Base-by-base conservation (phyloP, 2,797 vertebrate species). In the Novumbra hubbsi region DNA sequence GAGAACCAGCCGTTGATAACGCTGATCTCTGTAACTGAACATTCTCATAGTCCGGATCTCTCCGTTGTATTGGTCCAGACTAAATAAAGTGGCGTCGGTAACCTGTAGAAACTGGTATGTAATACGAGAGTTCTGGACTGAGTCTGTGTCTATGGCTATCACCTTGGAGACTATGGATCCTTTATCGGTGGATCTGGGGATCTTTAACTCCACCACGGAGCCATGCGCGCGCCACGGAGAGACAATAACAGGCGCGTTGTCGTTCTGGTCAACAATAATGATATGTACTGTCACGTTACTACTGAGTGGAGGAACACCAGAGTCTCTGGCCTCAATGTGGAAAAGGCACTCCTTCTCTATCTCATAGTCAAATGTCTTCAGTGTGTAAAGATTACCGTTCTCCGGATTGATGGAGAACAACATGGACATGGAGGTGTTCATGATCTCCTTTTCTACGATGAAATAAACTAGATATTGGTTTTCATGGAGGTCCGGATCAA, bases 291-390 rank as follows among this genome's bases (percentile, higher is more conserved):
- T 86, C 16, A 81, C 73, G 27, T 85, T 86, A 74, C 78, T 87
- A 68, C 79, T 84, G 65, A 86, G 83, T 0, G 84, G 78, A 77
- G 81, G 86, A 27, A 80, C 72, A 62, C 88, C 85, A 66, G 81
- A 84, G 73, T 89, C 83, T 79, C 81, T 84, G 67, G 82, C 84
- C 72, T 88, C 83, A 27, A 86, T 78, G 69, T 87, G 85, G 50
- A 88, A 85, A 41, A 86, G 48, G 62, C 89, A 87, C 64, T 84
- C 81, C 66, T 76, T 86, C 41, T 87, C 80, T 8, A 84, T 84
- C 78, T 89, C 88, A 76, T 85, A 88, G 78, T 89, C 86, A 82
- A 90, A 87, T 0, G 86, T 86, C 48, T 80, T 85, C 5, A 88
- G 77, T 45, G 85, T 84, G 41, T 85, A 89, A 72, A 89, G 80